Conservation (phyloP, 2,113 vertebrate genomes). For the Ictalurus punctatus region DNA sequence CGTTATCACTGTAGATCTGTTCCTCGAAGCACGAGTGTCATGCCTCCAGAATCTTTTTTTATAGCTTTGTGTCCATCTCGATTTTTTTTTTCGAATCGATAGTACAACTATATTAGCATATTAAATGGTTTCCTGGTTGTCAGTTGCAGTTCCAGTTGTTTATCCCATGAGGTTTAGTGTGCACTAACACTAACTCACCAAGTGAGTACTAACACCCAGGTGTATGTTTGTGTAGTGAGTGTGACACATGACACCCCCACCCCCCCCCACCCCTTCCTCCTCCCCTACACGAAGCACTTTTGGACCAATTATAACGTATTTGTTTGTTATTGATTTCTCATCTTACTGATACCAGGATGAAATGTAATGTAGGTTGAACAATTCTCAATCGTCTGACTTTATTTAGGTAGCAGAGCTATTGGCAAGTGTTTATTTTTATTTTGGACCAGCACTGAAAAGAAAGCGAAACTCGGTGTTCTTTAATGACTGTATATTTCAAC, state of each 20-base stretch:
- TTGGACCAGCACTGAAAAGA: background rate
- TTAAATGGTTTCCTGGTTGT: slow-evolving; percentile 15
- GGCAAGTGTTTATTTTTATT: background rate
- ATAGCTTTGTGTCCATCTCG: background rate
- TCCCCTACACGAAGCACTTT: slow-evolving; percentile 43
- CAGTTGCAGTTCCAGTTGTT: slow-evolving; percentile 22
- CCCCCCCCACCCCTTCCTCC: background rate
- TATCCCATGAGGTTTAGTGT: slow-evolving; percentile 23
- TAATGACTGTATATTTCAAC: background rate
- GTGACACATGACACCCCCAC: background rate
- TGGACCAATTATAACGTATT: slow-evolving; percentile 20
- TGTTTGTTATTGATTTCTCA: background rate
- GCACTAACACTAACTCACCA: background rate
- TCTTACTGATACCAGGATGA: background rate
- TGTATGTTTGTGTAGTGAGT: slow-evolving; percentile 29
- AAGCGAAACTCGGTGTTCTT: background rate
- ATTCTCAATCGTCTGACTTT: background rate
- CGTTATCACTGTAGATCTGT: background rate
- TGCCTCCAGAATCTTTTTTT: background rate
- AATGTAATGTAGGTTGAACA: slow-evolving; percentile 1
- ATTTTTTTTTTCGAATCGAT: background rate
- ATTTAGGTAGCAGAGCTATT: background rate
- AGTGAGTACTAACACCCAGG: slow-evolving; percentile 17
- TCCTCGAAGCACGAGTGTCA: background rate
- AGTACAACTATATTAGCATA: slow-evolving; percentile 26